phyloP scores from a whole-genome alignment of 1,140 invertebrate species.

The Meloidogyne exigua region DNA sequence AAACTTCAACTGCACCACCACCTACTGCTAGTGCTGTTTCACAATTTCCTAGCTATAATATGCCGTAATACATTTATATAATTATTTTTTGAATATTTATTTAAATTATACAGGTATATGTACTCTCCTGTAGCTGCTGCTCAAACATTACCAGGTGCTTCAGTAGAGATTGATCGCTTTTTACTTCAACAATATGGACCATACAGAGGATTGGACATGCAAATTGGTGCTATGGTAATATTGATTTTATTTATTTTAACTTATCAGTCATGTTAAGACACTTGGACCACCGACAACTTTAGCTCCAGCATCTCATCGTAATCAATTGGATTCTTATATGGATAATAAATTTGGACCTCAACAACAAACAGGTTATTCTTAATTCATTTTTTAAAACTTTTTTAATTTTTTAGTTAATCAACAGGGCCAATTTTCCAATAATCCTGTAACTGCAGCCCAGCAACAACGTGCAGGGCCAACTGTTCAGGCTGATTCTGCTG shows the following conservation, averaged over 20 bases:
- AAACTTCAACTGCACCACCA: slow-evolving; percentile 18
- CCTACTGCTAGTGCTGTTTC: not conserved
- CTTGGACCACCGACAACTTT: slow-evolving; percentile 19
- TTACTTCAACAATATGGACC: slow-evolving; percentile 27
- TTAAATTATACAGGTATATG: slow-evolving; percentile 12
- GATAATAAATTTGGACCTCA: slow-evolving; percentile 16
- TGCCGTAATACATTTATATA: slow-evolving; percentile 2
- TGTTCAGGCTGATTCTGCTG: not conserved
- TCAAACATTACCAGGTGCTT: not conserved
- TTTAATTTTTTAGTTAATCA: not conserved
- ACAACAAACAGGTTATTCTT: slow-evolving; percentile 1
- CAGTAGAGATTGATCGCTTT: slow-evolving; percentile 16
- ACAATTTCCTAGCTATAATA: slow-evolving; percentile 24
- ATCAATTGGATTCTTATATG: slow-evolving; percentile 20
- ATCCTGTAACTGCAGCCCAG: slow-evolving; percentile 6
- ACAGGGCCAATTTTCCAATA: not conserved
- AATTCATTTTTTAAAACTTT: not conserved
- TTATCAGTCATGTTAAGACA: not conserved
- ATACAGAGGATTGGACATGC: slow-evolving; percentile 15
- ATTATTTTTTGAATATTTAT: not conserved
- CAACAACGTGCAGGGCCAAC: slow-evolving; percentile 12
- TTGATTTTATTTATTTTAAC: not conserved
- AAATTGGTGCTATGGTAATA: slow-evolving; percentile 21
- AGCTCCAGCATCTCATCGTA: slow-evolving; percentile 17
- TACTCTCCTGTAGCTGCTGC: slow-evolving; percentile 26